Conservation (phyloP, 1,140 invertebrate genomes). For the Diorhabda carinulata region DNA sequence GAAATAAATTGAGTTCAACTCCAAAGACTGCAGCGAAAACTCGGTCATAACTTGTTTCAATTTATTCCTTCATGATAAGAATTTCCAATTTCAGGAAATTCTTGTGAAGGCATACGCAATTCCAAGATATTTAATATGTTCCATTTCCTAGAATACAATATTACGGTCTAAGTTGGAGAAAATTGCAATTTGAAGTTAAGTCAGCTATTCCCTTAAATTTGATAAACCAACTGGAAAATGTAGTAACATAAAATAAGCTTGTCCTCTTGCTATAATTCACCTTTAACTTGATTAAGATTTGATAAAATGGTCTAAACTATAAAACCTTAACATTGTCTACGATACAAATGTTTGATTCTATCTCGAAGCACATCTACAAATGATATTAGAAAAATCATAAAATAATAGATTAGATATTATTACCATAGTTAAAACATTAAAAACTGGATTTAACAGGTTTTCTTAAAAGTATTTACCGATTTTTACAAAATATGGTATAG, state of each 20-base stretch:
- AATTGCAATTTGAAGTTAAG: conserved; percentile 9
- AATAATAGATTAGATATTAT: no score
- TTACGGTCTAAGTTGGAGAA: neutral
- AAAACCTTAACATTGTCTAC: neutral
- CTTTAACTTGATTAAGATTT: neutral
- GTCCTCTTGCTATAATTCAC: conserved; percentile 3
- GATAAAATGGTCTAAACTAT: neutral
- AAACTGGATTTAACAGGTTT: no score
- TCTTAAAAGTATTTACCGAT: no score
- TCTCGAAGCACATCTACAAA: no score
- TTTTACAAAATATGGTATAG: no score
- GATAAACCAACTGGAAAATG: conserved; percentile 13
- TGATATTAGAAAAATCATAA: no score
- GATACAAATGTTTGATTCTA: no score
- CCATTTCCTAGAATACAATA: conserved; percentile 7
- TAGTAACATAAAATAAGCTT: conserved; percentile 9
- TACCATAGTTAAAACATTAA: no score
- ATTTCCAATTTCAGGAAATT: neutral
- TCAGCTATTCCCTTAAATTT: conserved; percentile 12
- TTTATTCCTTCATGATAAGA: conserved; percentile 1
- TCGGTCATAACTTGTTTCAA: neutral
- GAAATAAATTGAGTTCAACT: neutral
- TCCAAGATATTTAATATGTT: conserved; percentile 7
- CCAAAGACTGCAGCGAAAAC: neutral
- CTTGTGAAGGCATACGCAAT: neutral